These are phyloP conservation scores for Tinamus guttatus DNA, from an alignment of 2,113 vertebrate genomes.

Conservation along the genomic window DNA sequence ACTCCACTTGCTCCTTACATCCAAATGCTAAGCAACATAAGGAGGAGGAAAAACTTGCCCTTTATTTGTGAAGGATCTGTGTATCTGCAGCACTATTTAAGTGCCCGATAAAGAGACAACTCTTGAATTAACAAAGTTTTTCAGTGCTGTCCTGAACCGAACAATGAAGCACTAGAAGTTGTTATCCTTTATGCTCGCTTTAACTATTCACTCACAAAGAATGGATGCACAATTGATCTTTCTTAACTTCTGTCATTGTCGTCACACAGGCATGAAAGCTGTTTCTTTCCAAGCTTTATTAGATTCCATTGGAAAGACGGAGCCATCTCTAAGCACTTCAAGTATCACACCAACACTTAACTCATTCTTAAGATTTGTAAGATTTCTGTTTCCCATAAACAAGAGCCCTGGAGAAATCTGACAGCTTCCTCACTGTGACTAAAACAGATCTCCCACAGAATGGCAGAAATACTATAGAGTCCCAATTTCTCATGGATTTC, in stretches of 20 bases:
- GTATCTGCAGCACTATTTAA: background rate
- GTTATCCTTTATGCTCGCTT: background rate
- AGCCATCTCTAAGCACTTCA: background rate
- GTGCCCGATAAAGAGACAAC: background rate
- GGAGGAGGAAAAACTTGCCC: background rate
- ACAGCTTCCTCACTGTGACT: background rate
- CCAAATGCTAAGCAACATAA: background rate
- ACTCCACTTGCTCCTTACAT: background rate
- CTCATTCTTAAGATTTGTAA: background rate
- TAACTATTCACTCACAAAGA: background rate
- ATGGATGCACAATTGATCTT: background rate
- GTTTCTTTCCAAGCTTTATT: background rate
- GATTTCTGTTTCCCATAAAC: background rate
- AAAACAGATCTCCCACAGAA: background rate
- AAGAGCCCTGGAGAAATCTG: background rate
- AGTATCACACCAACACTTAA: background rate
- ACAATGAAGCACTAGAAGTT: background rate
- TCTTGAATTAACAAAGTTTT: background rate
- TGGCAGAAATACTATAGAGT: background rate
- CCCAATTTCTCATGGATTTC: background rate
- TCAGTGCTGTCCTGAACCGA: background rate
- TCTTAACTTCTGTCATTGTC: background rate
- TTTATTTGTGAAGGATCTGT: background rate
- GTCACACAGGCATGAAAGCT: background rate
- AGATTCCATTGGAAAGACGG: background rate